phyloP scores from a whole-genome alignment of 2,113 vertebrate genomes.

The Cichladusa arquata region DNA sequence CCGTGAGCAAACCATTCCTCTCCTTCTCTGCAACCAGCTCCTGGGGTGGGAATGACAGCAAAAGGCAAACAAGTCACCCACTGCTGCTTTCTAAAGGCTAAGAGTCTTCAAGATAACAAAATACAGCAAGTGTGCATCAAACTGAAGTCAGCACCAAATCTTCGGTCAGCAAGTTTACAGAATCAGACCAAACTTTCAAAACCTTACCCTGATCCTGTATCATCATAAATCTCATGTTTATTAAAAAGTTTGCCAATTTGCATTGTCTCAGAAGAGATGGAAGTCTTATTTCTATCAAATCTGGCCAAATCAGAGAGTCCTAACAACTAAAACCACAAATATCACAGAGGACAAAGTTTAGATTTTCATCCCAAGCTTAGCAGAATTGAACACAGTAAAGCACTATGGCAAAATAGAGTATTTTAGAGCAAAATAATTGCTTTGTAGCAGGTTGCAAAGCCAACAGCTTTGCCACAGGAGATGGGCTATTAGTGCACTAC shows the following conservation, averaged over 20 bases:
- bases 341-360: neutral
- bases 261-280: neutral
- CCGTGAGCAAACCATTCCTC: slow-evolving; percentile 81
- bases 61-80: neutral
- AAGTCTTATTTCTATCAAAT: neutral
- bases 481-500: neutral
- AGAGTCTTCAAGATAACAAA: neutral
- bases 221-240: neutral
- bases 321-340: neutral
- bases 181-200: neutral
- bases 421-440: neutral
- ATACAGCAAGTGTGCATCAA: neutral
- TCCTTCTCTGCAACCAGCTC: slow-evolving; percentile 94
- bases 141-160: neutral
- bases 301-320: neutral
- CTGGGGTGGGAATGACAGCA: slow-evolving; percentile 60
- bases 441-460: neutral
- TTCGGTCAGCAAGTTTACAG: accelerated
- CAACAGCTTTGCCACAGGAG: neutral
- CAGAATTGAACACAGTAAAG: neutral
- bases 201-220: neutral
- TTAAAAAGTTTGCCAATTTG: neutral
- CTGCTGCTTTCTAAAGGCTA: neutral
- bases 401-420: neutral
- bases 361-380: neutral